phyloP scores from a whole-genome alignment of 2,888 invertebrate genomes.

The Ophion ellenae region DNA sequence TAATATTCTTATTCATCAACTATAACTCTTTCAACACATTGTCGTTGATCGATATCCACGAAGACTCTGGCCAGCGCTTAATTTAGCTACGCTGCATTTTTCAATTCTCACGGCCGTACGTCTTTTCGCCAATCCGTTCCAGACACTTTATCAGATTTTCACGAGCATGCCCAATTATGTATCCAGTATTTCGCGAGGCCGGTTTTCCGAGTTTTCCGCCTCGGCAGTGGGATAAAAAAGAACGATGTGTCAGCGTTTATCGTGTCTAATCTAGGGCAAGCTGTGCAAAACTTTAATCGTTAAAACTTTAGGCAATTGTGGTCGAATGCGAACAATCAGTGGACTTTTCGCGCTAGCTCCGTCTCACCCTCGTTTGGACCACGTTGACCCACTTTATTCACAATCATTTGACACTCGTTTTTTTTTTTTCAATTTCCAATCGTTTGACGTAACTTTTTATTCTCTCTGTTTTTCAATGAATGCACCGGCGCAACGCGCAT shows the following conservation, averaged over 20 bases:
- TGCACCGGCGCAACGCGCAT: neutral
- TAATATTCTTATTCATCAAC: neutral
- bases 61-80: neutral
- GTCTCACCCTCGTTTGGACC: neutral
- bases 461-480: neutral
- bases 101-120: neutral
- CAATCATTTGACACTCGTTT: constrained; percentile 7
- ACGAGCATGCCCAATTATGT: neutral
- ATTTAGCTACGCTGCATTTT: neutral
- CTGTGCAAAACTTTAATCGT: constrained; percentile 32
- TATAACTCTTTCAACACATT: neutral
- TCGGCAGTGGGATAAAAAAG: neutral
- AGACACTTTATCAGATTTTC: neutral
- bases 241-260: neutral
- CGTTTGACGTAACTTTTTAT: neutral
- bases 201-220: neutral
- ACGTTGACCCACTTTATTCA: constrained; percentile 30
- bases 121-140: neutral
- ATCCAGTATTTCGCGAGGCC: neutral
- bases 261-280: neutral
- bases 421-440: neutral
- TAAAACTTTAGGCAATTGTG: constrained; percentile 49
- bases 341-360: constrained; percentile 25
- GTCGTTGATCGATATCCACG: constrained; percentile 3
- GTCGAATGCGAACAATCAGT: constrained; percentile 8